Percentiles rank a stretch among this genome's conserved stretches.
Evolutionary conservation across 2,797 vertebrate species (phyloP).

Genomic region (Malurus leucopterus): DNA sequence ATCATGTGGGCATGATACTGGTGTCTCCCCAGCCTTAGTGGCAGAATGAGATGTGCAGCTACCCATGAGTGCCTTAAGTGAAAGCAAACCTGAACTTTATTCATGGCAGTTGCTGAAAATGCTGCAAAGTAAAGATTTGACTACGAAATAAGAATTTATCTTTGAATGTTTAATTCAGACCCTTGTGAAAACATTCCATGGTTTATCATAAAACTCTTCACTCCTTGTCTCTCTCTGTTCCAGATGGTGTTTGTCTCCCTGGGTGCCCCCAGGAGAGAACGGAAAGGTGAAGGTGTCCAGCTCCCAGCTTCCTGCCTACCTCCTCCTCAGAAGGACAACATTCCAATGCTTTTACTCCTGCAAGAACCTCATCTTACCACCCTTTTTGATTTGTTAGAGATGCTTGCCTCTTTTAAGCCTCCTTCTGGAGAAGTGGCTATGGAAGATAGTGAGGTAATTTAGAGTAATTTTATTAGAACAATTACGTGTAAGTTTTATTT

Average conservation of each 20-base stretch:
- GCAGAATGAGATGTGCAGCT: background rate
- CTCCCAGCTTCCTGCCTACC: conserved; percentile 95
- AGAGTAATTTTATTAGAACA: background rate
- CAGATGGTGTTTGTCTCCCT: conserved; percentile 99
- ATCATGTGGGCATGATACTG: background rate
- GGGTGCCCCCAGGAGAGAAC: conserved; percentile 92
- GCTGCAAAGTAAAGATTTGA: background rate
- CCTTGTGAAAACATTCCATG: background rate
- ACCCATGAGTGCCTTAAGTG: background rate
- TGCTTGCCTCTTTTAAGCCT: conserved; percentile 96
- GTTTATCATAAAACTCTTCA: background rate
- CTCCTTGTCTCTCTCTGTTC: background rate
- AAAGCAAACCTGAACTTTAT: background rate
- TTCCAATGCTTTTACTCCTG: conserved; percentile 95
- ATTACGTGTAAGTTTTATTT: background rate
- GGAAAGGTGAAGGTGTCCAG: conserved; percentile 95
- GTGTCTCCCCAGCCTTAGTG: background rate
- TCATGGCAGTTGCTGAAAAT: background rate
- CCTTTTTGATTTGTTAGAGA: conserved; percentile 95
- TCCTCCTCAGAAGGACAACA: conserved; percentile 97
- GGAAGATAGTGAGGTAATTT: conserved; percentile 84
- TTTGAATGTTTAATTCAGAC: background rate
- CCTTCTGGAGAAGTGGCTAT: conserved; percentile 82
- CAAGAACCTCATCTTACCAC: conserved; percentile 98
- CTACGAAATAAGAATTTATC: background rate